Percentiles rank a stretch among this genome's conserved stretches.
Evolutionary conservation across 2,888 invertebrate genomes (phyloP).

Genomic region (Parnassius orleans): DNA sequence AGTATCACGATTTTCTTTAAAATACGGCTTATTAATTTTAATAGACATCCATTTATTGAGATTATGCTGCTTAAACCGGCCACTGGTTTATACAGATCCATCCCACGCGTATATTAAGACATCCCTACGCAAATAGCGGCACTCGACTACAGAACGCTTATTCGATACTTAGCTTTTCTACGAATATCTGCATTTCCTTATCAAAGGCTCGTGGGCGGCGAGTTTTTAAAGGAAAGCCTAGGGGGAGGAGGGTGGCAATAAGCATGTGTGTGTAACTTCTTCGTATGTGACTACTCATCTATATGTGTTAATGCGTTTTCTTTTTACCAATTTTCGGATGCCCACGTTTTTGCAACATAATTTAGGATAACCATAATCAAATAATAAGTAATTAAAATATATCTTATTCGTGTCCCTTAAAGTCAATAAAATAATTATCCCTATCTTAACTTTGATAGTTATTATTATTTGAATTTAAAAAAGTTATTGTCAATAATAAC

Average conservation of each 20-base stretch:
- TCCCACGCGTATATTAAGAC: slow-evolving; percentile 48
- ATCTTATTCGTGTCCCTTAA: background rate
- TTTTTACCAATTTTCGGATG: slow-evolving; percentile 79
- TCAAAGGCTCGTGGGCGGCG: slow-evolving; percentile 67
- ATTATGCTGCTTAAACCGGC: background rate
- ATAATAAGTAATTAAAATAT: background rate
- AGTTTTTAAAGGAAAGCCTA: slow-evolving; percentile 61
- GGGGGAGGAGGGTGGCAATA: slow-evolving; percentile 39
- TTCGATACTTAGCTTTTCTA: slow-evolving; percentile 77
- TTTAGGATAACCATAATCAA: slow-evolving; percentile 7
- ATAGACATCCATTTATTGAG: no score
- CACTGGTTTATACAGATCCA: slow-evolving; percentile 4
- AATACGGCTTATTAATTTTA: no score
- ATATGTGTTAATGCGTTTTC: slow-evolving; percentile 82
- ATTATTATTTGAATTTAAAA: no score
- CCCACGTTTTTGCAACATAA: slow-evolving; percentile 34
- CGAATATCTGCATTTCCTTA: slow-evolving; percentile 81
- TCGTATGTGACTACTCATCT: slow-evolving; percentile 75
- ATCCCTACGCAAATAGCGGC: slow-evolving; percentile 59
- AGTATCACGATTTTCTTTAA: no score
- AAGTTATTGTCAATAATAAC: no score
- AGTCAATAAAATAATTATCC: no score
- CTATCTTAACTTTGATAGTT: no score
- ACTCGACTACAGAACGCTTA: slow-evolving; percentile 62
- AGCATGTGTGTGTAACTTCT: slow-evolving; percentile 78